phyloP scores from a whole-genome alignment of 2,113 vertebrate species.

The Lathamus discolor region DNA sequence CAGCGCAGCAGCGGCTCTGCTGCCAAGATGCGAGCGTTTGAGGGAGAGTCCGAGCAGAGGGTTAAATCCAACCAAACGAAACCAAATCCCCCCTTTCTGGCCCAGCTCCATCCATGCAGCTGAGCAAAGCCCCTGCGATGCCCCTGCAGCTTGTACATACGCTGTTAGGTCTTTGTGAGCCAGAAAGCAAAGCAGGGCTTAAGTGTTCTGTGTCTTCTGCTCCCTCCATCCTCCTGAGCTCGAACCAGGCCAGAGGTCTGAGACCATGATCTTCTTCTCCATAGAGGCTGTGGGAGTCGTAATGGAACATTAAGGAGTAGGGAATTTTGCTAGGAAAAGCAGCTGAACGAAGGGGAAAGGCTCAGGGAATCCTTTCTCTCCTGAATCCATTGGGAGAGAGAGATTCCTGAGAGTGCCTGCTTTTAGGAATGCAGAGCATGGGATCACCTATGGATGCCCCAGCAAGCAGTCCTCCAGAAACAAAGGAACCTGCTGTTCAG shows the following conservation, averaged over 20 bases:
- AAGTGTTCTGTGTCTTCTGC: conserved; percentile 7
- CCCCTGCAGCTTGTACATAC: conserved; percentile 54
- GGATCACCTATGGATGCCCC: neutral
- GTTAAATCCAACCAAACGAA: neutral
- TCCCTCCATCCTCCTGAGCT: neutral
- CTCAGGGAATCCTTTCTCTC: neutral
- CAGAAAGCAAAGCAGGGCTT: conserved; percentile 44
- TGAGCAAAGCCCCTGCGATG: neutral
- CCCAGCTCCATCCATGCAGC: neutral
- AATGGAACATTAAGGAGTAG: neutral
- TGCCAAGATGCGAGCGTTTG: neutral
- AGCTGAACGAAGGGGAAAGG: neutral
- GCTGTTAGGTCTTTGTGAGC: conserved; percentile 51
- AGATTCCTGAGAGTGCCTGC: neutral
- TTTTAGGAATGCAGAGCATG: neutral
- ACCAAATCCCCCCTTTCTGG: neutral
- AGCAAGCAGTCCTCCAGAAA: neutral
- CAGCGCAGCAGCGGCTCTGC: neutral
- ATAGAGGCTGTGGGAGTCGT: neutral
- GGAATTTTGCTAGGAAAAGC: neutral
- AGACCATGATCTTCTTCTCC: neutral
- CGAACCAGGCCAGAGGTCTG: neutral
- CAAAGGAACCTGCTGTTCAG: neutral
- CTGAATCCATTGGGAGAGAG: neutral
- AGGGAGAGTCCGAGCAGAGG: neutral